Evolutionary conservation across 2,113 vertebrate species (phyloP).

Genomic region (Gopherus evgoodei): DNA sequence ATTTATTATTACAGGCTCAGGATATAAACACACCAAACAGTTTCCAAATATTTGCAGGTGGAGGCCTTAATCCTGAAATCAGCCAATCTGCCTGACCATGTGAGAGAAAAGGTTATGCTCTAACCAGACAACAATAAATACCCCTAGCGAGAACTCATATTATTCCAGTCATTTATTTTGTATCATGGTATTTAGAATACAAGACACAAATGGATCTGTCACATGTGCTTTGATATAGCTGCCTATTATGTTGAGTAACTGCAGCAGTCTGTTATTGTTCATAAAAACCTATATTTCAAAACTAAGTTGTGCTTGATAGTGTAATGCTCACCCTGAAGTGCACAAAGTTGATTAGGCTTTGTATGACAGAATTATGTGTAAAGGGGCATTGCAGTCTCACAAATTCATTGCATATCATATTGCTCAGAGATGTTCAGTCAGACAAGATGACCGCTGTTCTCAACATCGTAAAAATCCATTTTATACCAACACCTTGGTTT

Average conservation of each 20-base stretch:
- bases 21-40: slow-evolving; percentile 4
- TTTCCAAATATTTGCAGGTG: neutral
- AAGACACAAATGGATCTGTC: slow-evolving; percentile 59
- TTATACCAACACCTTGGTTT: slow-evolving; percentile 65
- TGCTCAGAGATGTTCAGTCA: slow-evolving; percentile 52
- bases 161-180: slow-evolving; percentile 67
- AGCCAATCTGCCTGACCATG: neutral
- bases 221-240: slow-evolving; percentile 55
- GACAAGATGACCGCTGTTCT: neutral
- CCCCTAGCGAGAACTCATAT: neutral
- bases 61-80: neutral
- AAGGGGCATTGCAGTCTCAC: neutral
- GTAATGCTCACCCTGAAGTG: slow-evolving; percentile 6
- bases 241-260: slow-evolving; percentile 59
- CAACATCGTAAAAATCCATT: slow-evolving; percentile 50
- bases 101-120: neutral
- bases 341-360: slow-evolving; percentile 50
- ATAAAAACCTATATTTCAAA: slow-evolving; percentile 62
- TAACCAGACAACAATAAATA: neutral
- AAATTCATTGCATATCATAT: slow-evolving; percentile 34
- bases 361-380: slow-evolving; percentile 55
- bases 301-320: slow-evolving; percentile 55
- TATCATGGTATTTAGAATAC: slow-evolving; percentile 52
- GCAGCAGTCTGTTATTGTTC: slow-evolving; percentile 46
- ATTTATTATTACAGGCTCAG: neutral